Conservation (phyloP, 2,888 invertebrate genomes). For the Tiliacea aurago region DNA sequence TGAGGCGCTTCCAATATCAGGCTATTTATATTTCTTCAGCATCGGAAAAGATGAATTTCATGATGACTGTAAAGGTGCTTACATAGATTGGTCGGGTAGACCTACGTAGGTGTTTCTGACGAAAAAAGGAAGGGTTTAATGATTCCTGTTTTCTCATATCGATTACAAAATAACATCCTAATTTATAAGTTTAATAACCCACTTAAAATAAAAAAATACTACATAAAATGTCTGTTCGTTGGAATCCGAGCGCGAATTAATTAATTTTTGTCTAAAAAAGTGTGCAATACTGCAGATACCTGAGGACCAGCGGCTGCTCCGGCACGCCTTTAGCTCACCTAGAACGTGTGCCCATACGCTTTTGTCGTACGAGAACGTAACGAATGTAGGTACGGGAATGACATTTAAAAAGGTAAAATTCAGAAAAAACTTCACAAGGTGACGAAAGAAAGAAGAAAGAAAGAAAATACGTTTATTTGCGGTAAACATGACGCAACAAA, state of each 20-base stretch:
- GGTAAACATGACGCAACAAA: too few relatives aligned
- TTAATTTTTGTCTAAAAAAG: constrained; percentile 69
- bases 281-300: constrained; percentile 64
- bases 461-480: too few relatives aligned
- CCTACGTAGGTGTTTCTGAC: not conserved
- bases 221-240: too few relatives aligned
- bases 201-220: too few relatives aligned
- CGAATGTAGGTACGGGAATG: not conserved
- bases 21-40: not conserved
- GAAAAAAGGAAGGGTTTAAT: not conserved
- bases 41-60: not conserved
- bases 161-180: constrained; percentile 6
- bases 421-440: not conserved
- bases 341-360: constrained; percentile 32
- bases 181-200: too few relatives aligned
- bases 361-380: not conserved
- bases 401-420: not conserved
- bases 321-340: constrained; percentile 51
- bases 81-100: too few relatives aligned
- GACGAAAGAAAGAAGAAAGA: too few relatives aligned
- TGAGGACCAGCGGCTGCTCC: constrained; percentile 34
- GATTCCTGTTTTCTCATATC: not conserved
- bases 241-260: constrained; percentile 57
- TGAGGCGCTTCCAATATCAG: not conserved
- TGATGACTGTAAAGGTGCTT: too few relatives aligned